These are phyloP conservation scores for Scopus umbretta DNA, from an alignment of 2,113 vertebrate genomes.

Conservation along the genomic window DNA sequence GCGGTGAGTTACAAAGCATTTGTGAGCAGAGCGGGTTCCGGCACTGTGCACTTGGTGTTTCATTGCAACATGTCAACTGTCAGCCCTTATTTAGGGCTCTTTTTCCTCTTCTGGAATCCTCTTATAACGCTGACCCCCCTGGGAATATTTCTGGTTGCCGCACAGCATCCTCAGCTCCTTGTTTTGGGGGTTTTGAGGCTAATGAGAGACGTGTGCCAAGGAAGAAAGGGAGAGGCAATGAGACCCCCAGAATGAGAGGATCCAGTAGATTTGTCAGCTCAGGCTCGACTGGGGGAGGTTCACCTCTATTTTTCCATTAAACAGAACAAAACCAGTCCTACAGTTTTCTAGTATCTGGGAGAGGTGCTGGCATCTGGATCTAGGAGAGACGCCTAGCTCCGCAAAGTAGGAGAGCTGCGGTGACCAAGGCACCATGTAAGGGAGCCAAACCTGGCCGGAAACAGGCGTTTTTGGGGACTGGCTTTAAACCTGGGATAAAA, in stretches of 20 bases:
- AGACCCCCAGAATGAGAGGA: not conserved
- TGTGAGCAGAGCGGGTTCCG: not conserved
- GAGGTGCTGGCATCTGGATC: not conserved
- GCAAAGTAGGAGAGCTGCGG: not conserved
- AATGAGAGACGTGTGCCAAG: not conserved
- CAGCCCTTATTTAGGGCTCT: not conserved
- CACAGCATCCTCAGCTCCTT: not conserved
- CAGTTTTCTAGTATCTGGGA: not conserved
- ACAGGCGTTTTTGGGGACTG: not conserved
- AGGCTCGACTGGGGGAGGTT: not conserved
- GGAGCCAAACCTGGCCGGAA: not conserved
- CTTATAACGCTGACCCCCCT: accelerated
- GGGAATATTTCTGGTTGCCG: not conserved
- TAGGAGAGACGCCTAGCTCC: not conserved
- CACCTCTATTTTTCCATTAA: not conserved
- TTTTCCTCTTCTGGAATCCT: not conserved
- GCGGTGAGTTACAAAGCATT: not conserved
- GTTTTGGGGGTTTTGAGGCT: not conserved
- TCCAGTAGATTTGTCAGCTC: accelerated
- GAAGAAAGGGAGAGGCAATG: not conserved
- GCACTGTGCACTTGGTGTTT: not conserved
- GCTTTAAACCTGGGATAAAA: not conserved
- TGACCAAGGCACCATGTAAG: not conserved
- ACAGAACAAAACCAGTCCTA: not conserved
- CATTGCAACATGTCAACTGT: accelerated